phyloP scores from a whole-genome alignment of 2,888 invertebrate genomes.

The Temnothorax rugatulus region DNA sequence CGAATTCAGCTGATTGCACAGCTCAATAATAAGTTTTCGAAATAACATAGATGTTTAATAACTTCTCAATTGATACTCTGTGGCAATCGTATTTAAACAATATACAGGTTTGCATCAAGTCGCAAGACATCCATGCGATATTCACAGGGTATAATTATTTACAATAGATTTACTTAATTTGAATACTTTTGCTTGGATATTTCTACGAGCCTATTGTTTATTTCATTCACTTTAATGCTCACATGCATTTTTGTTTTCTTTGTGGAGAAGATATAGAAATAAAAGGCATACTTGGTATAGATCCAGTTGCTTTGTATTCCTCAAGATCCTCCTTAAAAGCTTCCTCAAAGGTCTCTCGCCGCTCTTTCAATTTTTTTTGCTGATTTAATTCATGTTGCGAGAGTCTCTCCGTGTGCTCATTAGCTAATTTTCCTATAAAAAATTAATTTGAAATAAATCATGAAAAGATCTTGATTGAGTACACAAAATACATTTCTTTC shows the following conservation, averaged over 20 bases:
- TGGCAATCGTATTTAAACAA: too few relatives aligned
- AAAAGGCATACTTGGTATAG: constrained; percentile 87
- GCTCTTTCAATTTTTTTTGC: constrained; percentile 88
- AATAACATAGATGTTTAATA: neutral
- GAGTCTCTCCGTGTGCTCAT: constrained; percentile 88
- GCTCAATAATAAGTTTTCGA: neutral
- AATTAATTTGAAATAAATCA: constrained; percentile 3
- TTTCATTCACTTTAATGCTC: neutral
- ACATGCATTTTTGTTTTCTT: neutral
- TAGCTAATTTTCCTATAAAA: constrained; percentile 87
- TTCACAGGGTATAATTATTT: too few relatives aligned
- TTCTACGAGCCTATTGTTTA: neutral
- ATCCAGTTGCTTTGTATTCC: constrained; percentile 89
- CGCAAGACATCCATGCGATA: too few relatives aligned
- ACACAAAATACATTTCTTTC: constrained; percentile 19
- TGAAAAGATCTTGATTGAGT: neutral
- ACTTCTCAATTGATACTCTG: too few relatives aligned
- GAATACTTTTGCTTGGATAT: neutral
- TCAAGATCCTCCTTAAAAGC: constrained; percentile 90
- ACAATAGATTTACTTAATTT: neutral
- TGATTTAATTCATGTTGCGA: constrained; percentile 88
- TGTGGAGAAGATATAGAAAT: constrained; percentile 19
- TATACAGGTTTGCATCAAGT: too few relatives aligned
- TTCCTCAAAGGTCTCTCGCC: constrained; percentile 90
- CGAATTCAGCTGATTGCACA: neutral